Percentiles rank a stretch among this genome's conserved stretches.
Conservation (phyloP, 2,888 invertebrate genomes). For the Leptura quadrifasciata region DNA sequence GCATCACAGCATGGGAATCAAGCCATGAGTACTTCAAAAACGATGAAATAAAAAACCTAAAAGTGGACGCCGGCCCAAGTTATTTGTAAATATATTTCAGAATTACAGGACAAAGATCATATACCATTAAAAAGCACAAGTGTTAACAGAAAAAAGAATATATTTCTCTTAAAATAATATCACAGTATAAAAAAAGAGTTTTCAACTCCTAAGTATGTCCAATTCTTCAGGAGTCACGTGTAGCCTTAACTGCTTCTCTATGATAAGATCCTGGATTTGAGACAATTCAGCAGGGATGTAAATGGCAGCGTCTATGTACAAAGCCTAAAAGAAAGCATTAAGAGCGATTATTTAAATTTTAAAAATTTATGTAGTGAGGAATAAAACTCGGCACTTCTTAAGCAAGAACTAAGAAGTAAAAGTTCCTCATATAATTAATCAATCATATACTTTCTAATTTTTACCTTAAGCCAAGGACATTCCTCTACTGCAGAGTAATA, state of each 20-base stretch:
- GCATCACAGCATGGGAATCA: too few species aligned
- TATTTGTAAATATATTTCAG: too few species aligned
- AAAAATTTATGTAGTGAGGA: too few species aligned
- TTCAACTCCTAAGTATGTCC: constrained; percentile 77
- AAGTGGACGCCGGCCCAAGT: too few species aligned
- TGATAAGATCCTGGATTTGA: constrained; percentile 84
- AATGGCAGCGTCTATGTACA: constrained; percentile 81
- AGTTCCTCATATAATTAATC: too few species aligned
- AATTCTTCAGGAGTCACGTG: constrained; percentile 87
- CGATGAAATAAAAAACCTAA: too few species aligned
- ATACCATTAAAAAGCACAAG: neutral
- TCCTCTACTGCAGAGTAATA: constrained; percentile 78
- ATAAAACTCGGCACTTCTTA: too few species aligned
- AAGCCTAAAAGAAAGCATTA: constrained; percentile 69
- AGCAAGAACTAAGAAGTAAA: too few species aligned
- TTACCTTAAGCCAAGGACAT: constrained; percentile 80
- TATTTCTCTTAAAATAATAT: constrained; percentile 28
- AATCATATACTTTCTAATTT: constrained; percentile 41
- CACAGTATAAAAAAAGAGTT: constrained; percentile 36
- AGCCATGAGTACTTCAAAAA: too few species aligned
- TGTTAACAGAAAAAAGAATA: neutral
- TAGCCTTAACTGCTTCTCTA: constrained; percentile 84
- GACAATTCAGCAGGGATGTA: constrained; percentile 79
- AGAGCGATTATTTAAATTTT: neutral
- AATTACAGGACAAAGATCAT: too few species aligned